Percentiles rank a stretch among this genome's conserved stretches.
phyloP scores from a whole-genome alignment of 2,888 invertebrate species.

The Drosophila picticornis region DNA sequence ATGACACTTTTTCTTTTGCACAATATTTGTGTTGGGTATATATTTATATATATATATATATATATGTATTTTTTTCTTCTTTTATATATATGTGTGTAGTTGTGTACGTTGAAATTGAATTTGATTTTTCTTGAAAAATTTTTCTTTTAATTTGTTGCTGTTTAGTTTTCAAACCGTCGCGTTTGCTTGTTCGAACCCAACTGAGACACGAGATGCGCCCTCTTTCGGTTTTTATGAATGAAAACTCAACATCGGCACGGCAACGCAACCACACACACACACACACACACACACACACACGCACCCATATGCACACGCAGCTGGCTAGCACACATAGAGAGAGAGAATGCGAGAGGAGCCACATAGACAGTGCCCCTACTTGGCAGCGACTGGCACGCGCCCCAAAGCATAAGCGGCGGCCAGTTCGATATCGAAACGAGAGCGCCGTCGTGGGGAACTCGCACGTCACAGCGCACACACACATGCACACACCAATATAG shows the following conservation, averaged over 20 bases:
- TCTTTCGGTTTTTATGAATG: slow-evolving; percentile 86
- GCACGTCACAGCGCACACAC: slow-evolving; percentile 55
- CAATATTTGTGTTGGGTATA: slow-evolving; percentile 31
- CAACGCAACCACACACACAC: slow-evolving; percentile 20
- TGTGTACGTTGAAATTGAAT: slow-evolving; percentile 27
- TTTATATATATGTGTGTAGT: slow-evolving; percentile 19
- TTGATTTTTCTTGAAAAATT: slow-evolving; percentile 25
- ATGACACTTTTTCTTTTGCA: slow-evolving; percentile 41
- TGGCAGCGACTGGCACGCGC: slow-evolving; percentile 71
- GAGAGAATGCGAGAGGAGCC: slow-evolving; percentile 16
- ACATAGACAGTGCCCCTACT: slow-evolving; percentile 65
- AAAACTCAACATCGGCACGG: slow-evolving; percentile 81
- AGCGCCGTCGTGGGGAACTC: slow-evolving; percentile 54
- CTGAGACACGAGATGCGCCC: slow-evolving; percentile 85
- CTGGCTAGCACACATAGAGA: not conserved
- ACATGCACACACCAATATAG: slow-evolving; percentile 12
- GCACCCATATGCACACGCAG: not conserved
- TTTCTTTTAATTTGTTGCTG: slow-evolving; percentile 40
- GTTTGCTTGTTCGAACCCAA: slow-evolving; percentile 86
- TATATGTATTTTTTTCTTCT: slow-evolving; percentile 6
- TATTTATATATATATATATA: slow-evolving; percentile 1
- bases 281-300: slow-evolving; percentile 9
- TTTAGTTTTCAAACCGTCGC: slow-evolving; percentile 83
- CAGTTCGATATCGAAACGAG: slow-evolving; percentile 67
- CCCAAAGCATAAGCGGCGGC: slow-evolving; percentile 50